Evolutionary conservation across 2,113 vertebrate genomes (phyloP).

Genomic region (Aspidoscelis tigris): DNA sequence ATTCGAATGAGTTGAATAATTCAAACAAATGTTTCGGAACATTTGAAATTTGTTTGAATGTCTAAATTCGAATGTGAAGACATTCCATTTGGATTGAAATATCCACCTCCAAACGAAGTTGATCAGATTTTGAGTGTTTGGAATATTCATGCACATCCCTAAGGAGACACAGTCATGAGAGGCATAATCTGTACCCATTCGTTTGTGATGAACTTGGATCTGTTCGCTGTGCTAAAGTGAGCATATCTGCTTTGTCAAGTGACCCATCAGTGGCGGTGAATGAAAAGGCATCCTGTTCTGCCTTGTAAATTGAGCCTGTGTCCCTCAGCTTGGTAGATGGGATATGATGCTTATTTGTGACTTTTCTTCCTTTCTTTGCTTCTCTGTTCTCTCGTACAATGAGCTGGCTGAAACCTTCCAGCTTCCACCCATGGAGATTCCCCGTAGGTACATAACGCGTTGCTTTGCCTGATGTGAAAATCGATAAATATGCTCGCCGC

Average conservation of each 20-base stretch:
- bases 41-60: too few relatives aligned
- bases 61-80: too few relatives aligned
- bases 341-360: constrained; percentile 42
- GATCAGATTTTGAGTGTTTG: too few relatives aligned
- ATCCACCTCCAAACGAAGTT: too few relatives aligned
- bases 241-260: background rate
- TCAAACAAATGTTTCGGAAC: too few relatives aligned
- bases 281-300: background rate
- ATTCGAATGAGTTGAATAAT: too few relatives aligned
- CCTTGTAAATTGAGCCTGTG: background rate
- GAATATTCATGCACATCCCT: too few relatives aligned
- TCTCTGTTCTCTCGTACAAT: constrained; percentile 14
- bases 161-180: background rate
- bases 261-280: accelerated
- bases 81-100: too few relatives aligned
- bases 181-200: background rate
- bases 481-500: constrained; percentile 39
- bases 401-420: constrained; percentile 29
- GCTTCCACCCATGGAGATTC: constrained; percentile 40
- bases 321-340: constrained; percentile 51
- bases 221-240: constrained; percentile 15
- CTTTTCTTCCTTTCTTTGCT: constrained; percentile 36
- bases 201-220: constrained; percentile 1
- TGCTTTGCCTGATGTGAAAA: constrained; percentile 43
- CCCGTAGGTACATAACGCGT: constrained; percentile 33